phyloP scores from a whole-genome alignment of 2,888 invertebrate species.

The Temnothorax rugatulus region DNA sequence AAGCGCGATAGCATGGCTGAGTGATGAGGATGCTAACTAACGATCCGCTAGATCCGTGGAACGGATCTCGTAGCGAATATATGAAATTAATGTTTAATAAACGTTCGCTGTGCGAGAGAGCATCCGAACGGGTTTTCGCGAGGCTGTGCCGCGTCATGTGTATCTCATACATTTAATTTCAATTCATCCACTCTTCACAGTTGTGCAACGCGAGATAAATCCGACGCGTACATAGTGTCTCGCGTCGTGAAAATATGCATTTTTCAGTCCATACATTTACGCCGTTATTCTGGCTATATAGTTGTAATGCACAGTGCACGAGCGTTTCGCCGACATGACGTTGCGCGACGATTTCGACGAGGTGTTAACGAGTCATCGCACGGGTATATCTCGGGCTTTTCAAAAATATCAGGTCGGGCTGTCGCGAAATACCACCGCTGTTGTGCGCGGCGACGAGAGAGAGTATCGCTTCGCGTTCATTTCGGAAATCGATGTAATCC shows the following conservation, averaged over 20 bases:
- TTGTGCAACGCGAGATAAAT: background rate
- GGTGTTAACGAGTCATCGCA: constrained; percentile 33
- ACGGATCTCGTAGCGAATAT: background rate
- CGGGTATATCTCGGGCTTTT: constrained; percentile 13
- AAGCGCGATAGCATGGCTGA: constrained; percentile 12
- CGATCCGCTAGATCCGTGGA: constrained; percentile 3
- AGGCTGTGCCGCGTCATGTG: background rate
- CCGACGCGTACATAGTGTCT: background rate
- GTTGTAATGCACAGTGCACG: constrained; percentile 16
- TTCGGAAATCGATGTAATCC: constrained; percentile 43
- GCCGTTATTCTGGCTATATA: background rate
- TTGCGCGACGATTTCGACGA: background rate
- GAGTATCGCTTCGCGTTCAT: constrained; percentile 12
- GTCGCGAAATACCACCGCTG: constrained; percentile 21
- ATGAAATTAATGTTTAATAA: constrained; percentile 21
- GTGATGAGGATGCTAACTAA: constrained; percentile 12
- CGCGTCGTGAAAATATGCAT: constrained; percentile 9
- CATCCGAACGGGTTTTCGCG: background rate
- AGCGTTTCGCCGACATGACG: background rate
- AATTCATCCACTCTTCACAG: constrained; percentile 11
- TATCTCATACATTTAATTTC: constrained; percentile 4
- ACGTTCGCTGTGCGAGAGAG: background rate
- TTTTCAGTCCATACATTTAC: constrained; percentile 13
- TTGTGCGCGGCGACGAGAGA: background rate
- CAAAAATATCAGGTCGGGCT: constrained; percentile 18